Evolutionary conservation across 2,113 vertebrate species (phyloP), one percentile per base, ranked within the genome.

Genomic region (Corythoichthys haematopterus): DNA sequence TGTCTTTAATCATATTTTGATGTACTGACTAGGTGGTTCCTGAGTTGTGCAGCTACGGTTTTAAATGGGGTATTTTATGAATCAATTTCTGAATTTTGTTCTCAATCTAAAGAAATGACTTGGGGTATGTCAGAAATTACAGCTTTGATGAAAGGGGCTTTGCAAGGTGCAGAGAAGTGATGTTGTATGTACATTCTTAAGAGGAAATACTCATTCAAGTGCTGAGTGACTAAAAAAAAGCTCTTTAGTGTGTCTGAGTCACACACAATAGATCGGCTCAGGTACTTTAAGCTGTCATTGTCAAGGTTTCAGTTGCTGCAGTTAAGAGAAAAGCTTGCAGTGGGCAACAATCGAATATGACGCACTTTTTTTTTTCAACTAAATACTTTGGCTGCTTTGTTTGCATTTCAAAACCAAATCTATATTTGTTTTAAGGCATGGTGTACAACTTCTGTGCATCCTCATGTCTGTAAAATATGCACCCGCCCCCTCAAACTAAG

Each of bases 401-500:
- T 59, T 63, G 2, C 69, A 68, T 83, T 86, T 81, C 67, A 80
- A 83, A 85, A 85, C 75, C 61, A 7, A 28, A 69, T 79, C 78
- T 80, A 84, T 86, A 84, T 88, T 82, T 81, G 51, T 73, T 77
- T 60, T 35, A 53, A 75, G 70, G n/a, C 69, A 57, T 79, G 72
- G 53, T 62, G 73, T 64, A 56, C 62, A 82, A 76, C 68, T 66
- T 84, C 64, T 65, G 55, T 80, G 75, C 84, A 80, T 82, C 81
- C 80, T 75, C 75, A 77, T 73, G 80, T 61, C 69, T 84, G 76
- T 82, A 60, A 82, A 82, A 85, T 79, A 70, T 84, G 73, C 79
- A 61, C 66, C 74, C 80, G 14, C 87, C 84, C 75, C 80, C 80
- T 58, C 76, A 69, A 79, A 77, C 70, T 74, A 0, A 88, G 76